These are phyloP conservation scores for Nothura maculosa DNA, from an alignment of 2,797 vertebrate species.

Conservation along the genomic window DNA sequence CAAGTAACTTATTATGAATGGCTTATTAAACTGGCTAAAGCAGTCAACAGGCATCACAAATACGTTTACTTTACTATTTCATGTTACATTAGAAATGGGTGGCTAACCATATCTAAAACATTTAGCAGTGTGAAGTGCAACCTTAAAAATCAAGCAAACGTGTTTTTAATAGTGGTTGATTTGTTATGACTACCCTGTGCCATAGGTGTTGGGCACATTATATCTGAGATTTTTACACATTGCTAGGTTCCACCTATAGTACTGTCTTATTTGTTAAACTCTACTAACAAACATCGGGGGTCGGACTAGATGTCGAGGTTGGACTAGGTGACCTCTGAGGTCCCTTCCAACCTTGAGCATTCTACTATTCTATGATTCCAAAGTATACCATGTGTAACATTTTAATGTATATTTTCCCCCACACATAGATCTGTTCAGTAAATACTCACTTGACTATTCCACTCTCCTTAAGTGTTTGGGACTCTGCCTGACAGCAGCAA, in stretches of 20 bases:
- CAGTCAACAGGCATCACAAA: conserved; percentile 61
- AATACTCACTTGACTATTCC: background rate
- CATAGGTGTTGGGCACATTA: conserved; percentile 58
- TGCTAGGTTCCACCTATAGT: conserved; percentile 31
- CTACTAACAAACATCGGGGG: conserved; percentile 48
- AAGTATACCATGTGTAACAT: conserved; percentile 48
- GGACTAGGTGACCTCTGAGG: too few species aligned
- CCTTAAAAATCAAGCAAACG: conserved; percentile 75
- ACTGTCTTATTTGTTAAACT: conserved; percentile 61
- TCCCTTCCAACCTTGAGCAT: too few species aligned
- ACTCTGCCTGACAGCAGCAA: background rate
- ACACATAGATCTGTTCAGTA: background rate
- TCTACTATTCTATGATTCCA: too few species aligned
- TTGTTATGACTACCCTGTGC: conserved; percentile 50
- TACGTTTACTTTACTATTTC: conserved; percentile 70
- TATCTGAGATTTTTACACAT: conserved; percentile 66
- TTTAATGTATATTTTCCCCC: background rate
- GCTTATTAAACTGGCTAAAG: conserved; percentile 66
- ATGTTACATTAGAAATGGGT: conserved; percentile 73
- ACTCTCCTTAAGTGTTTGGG: background rate
- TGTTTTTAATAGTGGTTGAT: conserved; percentile 73
- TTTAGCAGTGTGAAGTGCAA: conserved; percentile 71
- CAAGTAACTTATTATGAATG: conserved; percentile 43
- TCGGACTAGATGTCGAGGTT: too few species aligned
- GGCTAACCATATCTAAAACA: conserved; percentile 50